Percentiles rank a stretch among this genome's conserved stretches.
These are phyloP conservation scores for Sebastes umbrosus DNA, from an alignment of 2,797 vertebrate genomes.

Conservation along the genomic window DNA sequence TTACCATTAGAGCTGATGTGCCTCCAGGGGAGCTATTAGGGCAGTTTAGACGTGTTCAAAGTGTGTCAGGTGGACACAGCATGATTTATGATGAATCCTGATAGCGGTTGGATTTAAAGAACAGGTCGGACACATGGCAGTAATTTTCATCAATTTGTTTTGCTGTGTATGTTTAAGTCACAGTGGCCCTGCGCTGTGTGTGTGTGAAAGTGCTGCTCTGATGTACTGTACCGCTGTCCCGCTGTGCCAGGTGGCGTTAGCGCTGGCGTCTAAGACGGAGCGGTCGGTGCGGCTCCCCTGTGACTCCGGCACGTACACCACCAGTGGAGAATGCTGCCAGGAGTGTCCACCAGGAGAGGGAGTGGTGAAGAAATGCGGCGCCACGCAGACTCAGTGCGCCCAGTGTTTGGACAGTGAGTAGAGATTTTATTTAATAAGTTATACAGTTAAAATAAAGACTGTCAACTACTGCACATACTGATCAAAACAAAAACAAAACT, in stretches of 20 bases:
- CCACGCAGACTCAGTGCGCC: constrained; percentile 88
- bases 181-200: neutral
- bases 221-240: constrained; percentile 14
- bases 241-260: constrained; percentile 79
- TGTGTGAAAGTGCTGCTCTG: neutral
- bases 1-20: constrained; percentile 56
- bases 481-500: neutral
- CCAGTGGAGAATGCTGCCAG: constrained; percentile 87
- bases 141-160: constrained; percentile 56
- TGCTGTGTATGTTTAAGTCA: neutral
- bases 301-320: constrained; percentile 79
- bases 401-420: constrained; percentile 97
- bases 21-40: constrained; percentile 46
- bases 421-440: neutral
- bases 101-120: constrained; percentile 18
- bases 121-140: constrained; percentile 57
- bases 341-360: constrained; percentile 92
- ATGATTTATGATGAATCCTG: constrained; percentile 62
- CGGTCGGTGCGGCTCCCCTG: constrained; percentile 78
- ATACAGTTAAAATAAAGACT: neutral
- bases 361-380: constrained; percentile 84
- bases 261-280: constrained; percentile 72
- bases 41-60: constrained; percentile 45
- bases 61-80: constrained; percentile 27
- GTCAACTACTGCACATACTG: neutral